Evolutionary conservation across 2,113 vertebrate genomes (phyloP), one percentile per base, ranked within the genome.

Genomic region (Lamprologus ornatipinnis): DNA sequence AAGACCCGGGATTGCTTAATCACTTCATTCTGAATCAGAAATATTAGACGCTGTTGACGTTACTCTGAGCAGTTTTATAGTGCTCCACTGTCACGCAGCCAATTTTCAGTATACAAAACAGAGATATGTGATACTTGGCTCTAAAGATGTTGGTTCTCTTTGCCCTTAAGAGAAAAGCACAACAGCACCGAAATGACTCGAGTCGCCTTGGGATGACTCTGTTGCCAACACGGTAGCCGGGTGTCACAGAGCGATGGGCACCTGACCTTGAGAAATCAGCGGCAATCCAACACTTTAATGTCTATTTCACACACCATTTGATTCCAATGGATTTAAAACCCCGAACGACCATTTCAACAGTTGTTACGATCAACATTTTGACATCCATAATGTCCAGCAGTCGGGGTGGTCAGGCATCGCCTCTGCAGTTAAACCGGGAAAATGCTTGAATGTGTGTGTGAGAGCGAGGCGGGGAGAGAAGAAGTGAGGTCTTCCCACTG

Each of bases 231-330:
- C 89, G 58, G 89, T 80, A 81, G 88, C 70, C 0, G 65, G 87
- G 58, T 82, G 86, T 92, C 91, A 90, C 91, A 90, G 86, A 88
- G 88, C 89, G 89, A 92, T 42, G 86, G 87, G 91, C 88, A 91
- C 85, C 91, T 94, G 96, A 97, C 96, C 96, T 97, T 97, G 96
- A 96, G 92, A 96, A 96, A 96, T 95, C 94, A 93, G 92, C 14
- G 21, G 87, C 94, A 94, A 95, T 96, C 93, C 94, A 94, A 92
- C 92, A 93, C 95, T 95, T 96, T 95, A 96, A 96, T 94, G 93
- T 96, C 95, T 93, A 95, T 96, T 96, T 96, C 96, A 97, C 96
- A 96, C 91, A 86, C 94, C 94, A 94, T 96, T 97, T 95, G 90
- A 90, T 94, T 95, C 90, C 91, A 91, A 95, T 94, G 93, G 93